Conservation (phyloP, 1,140 invertebrate genomes). For the Oppia nitens region DNA sequence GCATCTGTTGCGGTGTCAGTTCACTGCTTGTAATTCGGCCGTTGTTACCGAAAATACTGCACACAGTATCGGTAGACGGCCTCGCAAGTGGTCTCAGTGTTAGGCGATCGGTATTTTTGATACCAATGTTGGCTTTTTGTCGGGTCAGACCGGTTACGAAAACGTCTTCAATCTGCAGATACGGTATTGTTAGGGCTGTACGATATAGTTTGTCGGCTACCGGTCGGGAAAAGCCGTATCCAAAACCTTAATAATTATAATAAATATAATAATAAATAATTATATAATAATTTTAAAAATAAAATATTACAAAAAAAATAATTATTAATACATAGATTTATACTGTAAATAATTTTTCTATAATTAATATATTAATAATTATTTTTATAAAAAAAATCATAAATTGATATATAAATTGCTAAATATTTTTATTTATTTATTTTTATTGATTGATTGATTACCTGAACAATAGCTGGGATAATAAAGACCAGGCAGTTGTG, state of each 20-base stretch:
- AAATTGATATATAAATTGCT: too few species aligned
- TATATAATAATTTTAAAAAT: too few species aligned
- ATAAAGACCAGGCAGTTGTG: slow-evolving; percentile 3
- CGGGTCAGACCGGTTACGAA: slow-evolving; percentile 26
- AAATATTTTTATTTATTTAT: too few species aligned
- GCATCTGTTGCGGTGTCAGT: slow-evolving; percentile 17
- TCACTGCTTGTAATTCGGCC: slow-evolving; percentile 23
- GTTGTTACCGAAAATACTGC: slow-evolving; percentile 15
- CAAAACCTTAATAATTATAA: slow-evolving; percentile 25
- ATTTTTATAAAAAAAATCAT: too few species aligned
- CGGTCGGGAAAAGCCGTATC: slow-evolving; percentile 22
- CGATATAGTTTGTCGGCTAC: slow-evolving; percentile 19
- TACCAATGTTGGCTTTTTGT: slow-evolving; percentile 19
- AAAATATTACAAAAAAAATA: too few species aligned
- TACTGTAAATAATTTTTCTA: too few species aligned
- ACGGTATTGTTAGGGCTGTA: slow-evolving; percentile 19
- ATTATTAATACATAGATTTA: too few species aligned
- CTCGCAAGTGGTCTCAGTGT: slow-evolving; percentile 18
- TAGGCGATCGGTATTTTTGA: slow-evolving; percentile 18
- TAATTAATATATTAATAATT: too few species aligned
- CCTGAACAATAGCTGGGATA: too few species aligned
- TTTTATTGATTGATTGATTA: too few species aligned
- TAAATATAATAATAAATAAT: too few species aligned
- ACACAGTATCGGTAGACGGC: too few species aligned
- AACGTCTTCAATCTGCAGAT: slow-evolving; percentile 27